Evolutionary conservation across 2,797 vertebrate genomes (phyloP).

Genomic region (Melanotaenia trifasciata): DNA sequence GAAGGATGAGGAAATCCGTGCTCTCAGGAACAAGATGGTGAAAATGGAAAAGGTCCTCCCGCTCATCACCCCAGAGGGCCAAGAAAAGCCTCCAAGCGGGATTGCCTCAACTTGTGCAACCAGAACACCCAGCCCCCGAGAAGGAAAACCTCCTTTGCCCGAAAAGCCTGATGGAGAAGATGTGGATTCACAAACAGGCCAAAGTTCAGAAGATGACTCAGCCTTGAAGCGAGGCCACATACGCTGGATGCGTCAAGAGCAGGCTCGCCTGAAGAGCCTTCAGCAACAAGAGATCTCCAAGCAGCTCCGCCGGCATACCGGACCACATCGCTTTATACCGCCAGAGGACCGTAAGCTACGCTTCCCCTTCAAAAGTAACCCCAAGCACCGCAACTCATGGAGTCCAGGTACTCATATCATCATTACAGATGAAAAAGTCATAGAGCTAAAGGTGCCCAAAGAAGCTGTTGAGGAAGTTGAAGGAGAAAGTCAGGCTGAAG

Average conservation of each 20-base stretch:
- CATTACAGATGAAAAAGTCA: conserved; percentile 94
- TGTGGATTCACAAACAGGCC: conserved; percentile 83
- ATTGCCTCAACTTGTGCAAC: conserved; percentile 1
- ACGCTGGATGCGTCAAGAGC: conserved; percentile 96
- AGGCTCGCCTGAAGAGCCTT: conserved; percentile 92
- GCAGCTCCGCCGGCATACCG: conserved; percentile 92
- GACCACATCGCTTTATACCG: conserved; percentile 96
- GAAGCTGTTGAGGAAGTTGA: conserved; percentile 87
- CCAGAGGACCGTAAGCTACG: conserved; percentile 97
- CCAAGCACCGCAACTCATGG: conserved; percentile 97
- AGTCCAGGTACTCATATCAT: conserved; percentile 98
- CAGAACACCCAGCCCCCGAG: conserved; percentile 62
- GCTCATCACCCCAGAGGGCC: conserved; percentile 85
- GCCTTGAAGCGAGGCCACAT: conserved; percentile 87
- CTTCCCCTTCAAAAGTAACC: conserved; percentile 98
- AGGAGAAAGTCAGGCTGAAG: conserved; percentile 52
- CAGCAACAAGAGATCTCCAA: conserved; percentile 97
- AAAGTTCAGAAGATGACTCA: conserved; percentile 85
- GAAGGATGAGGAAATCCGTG: conserved; percentile 98
- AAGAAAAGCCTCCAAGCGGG: conserved; percentile 56
- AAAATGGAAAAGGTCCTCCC: conserved; percentile 99
- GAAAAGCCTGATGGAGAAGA: conserved; percentile 67
- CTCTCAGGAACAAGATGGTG: conserved; percentile 95
- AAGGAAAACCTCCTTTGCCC: conserved; percentile 64
- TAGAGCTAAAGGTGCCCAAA: conserved; percentile 95